Conservation (phyloP, 2,797 vertebrate species). For the Hipposideros larvatus region DNA sequence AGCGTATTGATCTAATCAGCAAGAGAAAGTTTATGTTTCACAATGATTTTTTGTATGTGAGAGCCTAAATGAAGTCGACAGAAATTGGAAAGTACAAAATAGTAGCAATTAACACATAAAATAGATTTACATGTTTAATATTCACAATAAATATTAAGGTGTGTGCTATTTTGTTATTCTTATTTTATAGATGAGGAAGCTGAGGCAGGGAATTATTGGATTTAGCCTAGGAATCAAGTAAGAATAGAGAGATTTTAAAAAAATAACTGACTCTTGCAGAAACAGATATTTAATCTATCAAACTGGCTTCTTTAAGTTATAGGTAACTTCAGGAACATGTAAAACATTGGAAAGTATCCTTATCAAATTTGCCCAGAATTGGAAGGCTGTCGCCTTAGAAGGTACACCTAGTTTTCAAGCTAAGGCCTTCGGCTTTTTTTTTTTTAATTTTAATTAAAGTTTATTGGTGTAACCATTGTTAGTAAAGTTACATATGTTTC, state of each 20-base stretch:
- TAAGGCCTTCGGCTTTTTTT: neutral
- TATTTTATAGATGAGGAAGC: neutral
- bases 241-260: neutral
- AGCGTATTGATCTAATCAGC: neutral
- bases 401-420: too few species aligned
- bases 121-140: neutral
- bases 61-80: neutral
- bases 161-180: neutral
- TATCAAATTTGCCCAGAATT: neutral
- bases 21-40: neutral
- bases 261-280: neutral
- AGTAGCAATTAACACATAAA: neutral
- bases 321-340: neutral
- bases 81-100: conserved; percentile 6
- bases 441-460: too few species aligned
- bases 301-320: neutral
- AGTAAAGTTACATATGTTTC: too few species aligned
- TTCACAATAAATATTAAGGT: neutral
- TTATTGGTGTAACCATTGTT: too few species aligned
- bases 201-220: neutral
- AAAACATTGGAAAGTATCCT: neutral
- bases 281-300: neutral
- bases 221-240: neutral
- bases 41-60: neutral
- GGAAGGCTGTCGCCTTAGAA: neutral